Conservation (phyloP, 2,113 vertebrate genomes). For the Apistogramma diplotaenia region DNA sequence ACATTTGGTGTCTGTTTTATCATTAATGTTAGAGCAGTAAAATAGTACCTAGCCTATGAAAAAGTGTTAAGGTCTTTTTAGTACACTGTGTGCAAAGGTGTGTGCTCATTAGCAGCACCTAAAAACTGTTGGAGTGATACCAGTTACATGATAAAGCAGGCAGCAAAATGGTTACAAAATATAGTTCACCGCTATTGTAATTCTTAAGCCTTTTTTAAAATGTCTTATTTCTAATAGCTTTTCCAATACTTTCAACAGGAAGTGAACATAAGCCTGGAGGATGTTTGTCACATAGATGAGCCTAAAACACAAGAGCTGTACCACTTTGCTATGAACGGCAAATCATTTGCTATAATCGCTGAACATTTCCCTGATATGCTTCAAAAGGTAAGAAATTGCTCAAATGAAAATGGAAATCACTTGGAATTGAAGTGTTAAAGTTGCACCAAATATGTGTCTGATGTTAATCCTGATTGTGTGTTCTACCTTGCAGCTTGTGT, state of each 20-base stretch:
- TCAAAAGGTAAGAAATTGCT: constrained; percentile 82
- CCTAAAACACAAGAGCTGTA: constrained; percentile 77
- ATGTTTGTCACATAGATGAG: constrained; percentile 80
- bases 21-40: too few species aligned
- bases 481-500: constrained; percentile 80
- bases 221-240: not conserved
- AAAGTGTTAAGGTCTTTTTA: not conserved
- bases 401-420: not conserved
- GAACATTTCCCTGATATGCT: constrained; percentile 96
- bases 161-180: not conserved
- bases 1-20: too few species aligned
- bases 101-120: not conserved
- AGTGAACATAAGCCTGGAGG: constrained; percentile 84
- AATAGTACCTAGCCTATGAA: not conserved
- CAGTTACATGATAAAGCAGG: fast-evolving
- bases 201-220: not conserved
- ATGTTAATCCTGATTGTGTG: not conserved
- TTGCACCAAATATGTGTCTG: not conserved
- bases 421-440: not conserved
- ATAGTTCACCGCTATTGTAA: not conserved
- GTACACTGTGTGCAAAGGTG: not conserved
- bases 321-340: constrained; percentile 97
- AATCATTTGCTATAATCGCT: constrained; percentile 90
- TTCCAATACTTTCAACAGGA: constrained; percentile 69
- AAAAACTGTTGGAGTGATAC: not conserved